Evolutionary conservation across 2,797 vertebrate genomes (phyloP), one percentile per base, ranked within the genome.

Genomic region (Spinus pinus): DNA sequence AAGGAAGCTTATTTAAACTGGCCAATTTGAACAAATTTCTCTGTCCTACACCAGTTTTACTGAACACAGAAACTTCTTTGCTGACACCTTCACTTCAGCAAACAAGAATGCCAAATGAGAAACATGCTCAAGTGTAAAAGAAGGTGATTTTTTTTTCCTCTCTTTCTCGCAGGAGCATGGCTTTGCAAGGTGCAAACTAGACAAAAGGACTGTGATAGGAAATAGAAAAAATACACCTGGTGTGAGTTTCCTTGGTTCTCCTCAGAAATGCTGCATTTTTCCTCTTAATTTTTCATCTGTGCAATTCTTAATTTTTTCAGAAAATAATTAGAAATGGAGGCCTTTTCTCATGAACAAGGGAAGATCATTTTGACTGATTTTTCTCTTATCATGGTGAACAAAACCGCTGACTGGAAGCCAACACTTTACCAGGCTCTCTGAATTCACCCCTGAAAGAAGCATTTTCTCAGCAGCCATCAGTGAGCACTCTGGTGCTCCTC

Each of bases 381-480:
- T 92, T 69, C 54, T 89, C 91, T 88, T 78, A 42, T 75, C 65
- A 64, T n/a, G 42, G 65, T 82, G 44, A 75, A 93, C 70, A 70
- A 82, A 86, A 31, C 35, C 42, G 54, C 33, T 60, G 82, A 62
- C 46, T 47, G 56, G 61, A 86, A 91, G 51, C 51, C 42, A 75
- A 57, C 82, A 67, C 47, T 90, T 78, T 67, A 71, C 65, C 57
- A 85, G 22, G 12, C 8, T 37, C 21, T 64, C n/a, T 50, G 75
- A 87, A 46, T 65, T 88, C 65, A 81, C 9, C 22, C 50, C 19
- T 70, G 24, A 17, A 91, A 88, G 67, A 94, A 85, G 27, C 16
- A 73, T 86, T 88, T 91, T 75, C 74, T 69, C 39, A 83, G 81
- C 60, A 94, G 33, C n/a, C 2, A 4, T 78, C 85, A 78, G 35